Conservation (phyloP, 2,888 invertebrate genomes). For the Limnephilus lunatus region DNA sequence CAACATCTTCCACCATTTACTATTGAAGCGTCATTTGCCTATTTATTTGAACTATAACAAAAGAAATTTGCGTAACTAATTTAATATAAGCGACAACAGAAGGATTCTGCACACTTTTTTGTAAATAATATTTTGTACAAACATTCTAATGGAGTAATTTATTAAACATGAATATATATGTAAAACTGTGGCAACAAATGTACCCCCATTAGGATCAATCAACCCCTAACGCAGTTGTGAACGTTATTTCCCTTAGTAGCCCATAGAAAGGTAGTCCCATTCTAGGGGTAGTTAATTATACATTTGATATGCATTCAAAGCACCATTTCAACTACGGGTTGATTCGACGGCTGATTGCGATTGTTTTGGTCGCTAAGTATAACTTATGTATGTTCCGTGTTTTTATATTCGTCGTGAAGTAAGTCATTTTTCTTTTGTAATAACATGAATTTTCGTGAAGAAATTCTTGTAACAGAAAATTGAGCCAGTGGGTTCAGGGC, state of each 20-base stretch:
- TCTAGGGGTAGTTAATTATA: constrained; percentile 64
- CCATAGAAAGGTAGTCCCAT: not conserved
- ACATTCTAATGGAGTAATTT: not conserved
- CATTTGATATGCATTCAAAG: constrained; percentile 64
- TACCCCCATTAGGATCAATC: constrained; percentile 43
- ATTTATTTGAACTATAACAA: no score
- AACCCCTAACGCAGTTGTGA: constrained; percentile 27
- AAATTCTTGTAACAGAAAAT: not conserved
- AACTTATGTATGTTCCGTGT: not conserved
- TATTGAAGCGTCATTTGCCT: no score
- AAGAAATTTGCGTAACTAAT: not conserved
- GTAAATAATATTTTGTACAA: not conserved
- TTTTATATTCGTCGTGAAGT: not conserved
- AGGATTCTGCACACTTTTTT: not conserved
- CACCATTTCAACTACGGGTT: constrained; percentile 61
- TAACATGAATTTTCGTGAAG: not conserved
- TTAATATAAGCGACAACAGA: not conserved
- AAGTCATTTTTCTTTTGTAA: not conserved
- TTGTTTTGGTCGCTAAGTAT: constrained; percentile 19
- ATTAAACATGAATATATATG: not conserved
- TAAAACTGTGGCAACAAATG: constrained; percentile 7
- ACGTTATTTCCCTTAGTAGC: not conserved
- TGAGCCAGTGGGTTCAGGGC: not conserved
- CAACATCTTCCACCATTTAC: no score
- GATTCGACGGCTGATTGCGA: constrained; percentile 44